These are phyloP conservation scores for Sinocyclocheilus grahami DNA, from an alignment of 2,113 vertebrate species.

Conservation along the genomic window DNA sequence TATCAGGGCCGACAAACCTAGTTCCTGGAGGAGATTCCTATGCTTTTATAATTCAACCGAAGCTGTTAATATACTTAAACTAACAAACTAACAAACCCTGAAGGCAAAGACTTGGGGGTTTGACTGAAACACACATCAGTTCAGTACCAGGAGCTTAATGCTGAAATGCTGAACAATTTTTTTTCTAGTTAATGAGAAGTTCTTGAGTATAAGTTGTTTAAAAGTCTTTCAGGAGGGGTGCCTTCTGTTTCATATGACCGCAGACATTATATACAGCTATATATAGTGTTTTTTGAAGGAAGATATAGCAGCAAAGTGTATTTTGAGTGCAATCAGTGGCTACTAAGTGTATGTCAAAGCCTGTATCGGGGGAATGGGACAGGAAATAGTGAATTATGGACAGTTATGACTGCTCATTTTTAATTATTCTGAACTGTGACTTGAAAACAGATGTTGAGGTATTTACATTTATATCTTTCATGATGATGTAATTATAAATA, in stretches of 20 bases:
- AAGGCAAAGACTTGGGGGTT: conserved; percentile 3
- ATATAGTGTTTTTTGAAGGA: neutral
- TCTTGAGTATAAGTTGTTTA: neutral
- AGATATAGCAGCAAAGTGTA: neutral
- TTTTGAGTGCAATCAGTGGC: neutral
- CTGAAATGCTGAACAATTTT: neutral
- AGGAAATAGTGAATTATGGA: neutral
- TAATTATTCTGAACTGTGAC: neutral
- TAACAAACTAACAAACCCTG: conserved; percentile 10
- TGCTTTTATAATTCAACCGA: conserved; percentile 26
- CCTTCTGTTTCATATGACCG: conserved; percentile 4
- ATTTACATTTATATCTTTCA: conserved; percentile 9
- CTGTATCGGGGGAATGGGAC: neutral
- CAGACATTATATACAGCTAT: neutral
- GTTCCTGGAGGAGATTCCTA: conserved; percentile 30
- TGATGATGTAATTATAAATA: neutral
- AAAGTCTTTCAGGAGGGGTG: neutral
- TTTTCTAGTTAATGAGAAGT: neutral
- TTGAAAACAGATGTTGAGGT: conserved; percentile 21
- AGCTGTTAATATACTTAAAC: conserved; percentile 26
- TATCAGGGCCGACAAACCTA: conserved; percentile 33
- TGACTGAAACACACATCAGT: conserved; percentile 9
- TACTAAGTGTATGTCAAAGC: neutral
- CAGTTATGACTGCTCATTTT: conserved; percentile 12
- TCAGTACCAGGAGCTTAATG: conserved; percentile 23